Conservation (phyloP, 2,113 vertebrate species). For the Ramphastos sulfuratus region DNA sequence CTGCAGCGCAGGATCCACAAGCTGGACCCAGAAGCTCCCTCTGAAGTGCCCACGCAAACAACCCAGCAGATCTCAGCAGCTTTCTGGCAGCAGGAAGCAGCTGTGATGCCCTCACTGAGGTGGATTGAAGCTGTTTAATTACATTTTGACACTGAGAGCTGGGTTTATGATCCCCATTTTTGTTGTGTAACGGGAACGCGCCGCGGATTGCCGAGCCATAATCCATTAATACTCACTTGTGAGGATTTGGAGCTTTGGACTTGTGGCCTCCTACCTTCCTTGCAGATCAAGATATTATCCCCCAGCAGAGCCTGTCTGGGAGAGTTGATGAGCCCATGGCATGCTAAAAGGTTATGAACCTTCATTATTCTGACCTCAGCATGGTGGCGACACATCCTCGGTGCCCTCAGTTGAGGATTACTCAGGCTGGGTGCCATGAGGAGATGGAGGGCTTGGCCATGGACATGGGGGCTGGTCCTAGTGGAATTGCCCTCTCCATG, state of each 20-base stretch:
- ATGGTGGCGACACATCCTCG: fast-evolving
- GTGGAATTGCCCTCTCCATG: background rate
- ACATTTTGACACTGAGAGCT: constrained; percentile 31
- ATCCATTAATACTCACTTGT: constrained; percentile 22
- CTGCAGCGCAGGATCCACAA: no score
- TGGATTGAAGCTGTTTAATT: background rate
- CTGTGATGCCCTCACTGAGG: background rate
- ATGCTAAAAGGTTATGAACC: background rate
- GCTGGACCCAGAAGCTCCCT: background rate
- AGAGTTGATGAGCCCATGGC: background rate
- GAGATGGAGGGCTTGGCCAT: background rate
- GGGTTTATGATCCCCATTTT: constrained; percentile 21
- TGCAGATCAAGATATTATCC: background rate
- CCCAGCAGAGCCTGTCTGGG: background rate
- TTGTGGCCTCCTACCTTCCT: background rate
- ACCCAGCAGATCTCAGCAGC: background rate
- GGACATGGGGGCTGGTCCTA: no score
- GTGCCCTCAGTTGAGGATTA: background rate
- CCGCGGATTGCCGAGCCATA: background rate
- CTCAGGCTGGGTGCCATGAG: background rate
- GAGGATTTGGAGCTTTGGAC: constrained; percentile 31
- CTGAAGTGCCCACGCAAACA: background rate
- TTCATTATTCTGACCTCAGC: fast-evolving
- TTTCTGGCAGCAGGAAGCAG: background rate
- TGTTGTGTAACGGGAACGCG: background rate